These are phyloP conservation scores for Notarius lentiginosus DNA, from an alignment of 2,113 vertebrate species.

Conservation along the genomic window DNA sequence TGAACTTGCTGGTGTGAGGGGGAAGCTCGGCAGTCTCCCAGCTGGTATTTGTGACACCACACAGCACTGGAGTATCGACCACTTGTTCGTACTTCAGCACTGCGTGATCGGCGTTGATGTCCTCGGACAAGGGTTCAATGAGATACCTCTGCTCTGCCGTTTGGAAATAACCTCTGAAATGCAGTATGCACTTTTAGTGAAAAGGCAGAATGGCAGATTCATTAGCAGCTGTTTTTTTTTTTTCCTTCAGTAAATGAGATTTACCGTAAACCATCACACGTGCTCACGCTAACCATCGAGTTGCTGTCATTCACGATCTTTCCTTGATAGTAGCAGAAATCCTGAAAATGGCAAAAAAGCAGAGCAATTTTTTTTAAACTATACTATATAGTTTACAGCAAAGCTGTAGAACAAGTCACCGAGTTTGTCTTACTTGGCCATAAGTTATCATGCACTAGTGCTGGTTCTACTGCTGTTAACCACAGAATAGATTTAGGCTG, in stretches of 20 bases:
- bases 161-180: slow-evolving; percentile 71
- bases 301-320: slow-evolving; percentile 68
- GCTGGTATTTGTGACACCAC: slow-evolving; percentile 76
- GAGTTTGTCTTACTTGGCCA: too few species aligned
- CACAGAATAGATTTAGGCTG: too few species aligned
- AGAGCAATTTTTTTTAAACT: neutral
- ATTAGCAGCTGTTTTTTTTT: neutral
- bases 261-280: slow-evolving; percentile 78
- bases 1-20: slow-evolving; percentile 61
- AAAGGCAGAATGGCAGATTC: neutral
- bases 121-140: slow-evolving; percentile 69
- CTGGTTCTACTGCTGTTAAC: too few species aligned
- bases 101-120: slow-evolving; percentile 65
- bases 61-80: slow-evolving; percentile 55
- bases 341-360: slow-evolving; percentile 59
- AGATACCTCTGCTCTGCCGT: slow-evolving; percentile 72
- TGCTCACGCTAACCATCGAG: slow-evolving; percentile 75
- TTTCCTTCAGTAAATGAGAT: neutral
- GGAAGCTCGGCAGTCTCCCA: slow-evolving; percentile 62
- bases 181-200: neutral
- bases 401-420: too few species aligned
- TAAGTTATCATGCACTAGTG: too few species aligned
- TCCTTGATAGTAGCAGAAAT: slow-evolving; percentile 80
- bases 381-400: too few species aligned
- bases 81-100: slow-evolving; percentile 55